Evolutionary conservation across 2,888 invertebrate species (phyloP).

Genomic region (Meghimatium bilineatum): DNA sequence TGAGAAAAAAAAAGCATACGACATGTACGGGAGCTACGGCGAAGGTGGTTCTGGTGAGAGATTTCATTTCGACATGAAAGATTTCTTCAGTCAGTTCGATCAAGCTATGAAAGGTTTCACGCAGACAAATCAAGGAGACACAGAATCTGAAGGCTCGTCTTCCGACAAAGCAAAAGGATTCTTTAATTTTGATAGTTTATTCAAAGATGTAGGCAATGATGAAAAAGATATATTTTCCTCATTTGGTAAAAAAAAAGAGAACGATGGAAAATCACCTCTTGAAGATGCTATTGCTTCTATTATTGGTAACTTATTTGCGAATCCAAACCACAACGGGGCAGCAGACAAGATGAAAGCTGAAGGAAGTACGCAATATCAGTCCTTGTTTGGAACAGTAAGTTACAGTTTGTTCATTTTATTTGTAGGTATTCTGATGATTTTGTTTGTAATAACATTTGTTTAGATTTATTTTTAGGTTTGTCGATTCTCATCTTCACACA

Average conservation of each 20-base stretch:
- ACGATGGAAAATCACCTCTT: neutral
- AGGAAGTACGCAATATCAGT: too few relatives aligned
- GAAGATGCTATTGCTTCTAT: neutral
- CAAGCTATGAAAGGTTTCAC: constrained; percentile 63
- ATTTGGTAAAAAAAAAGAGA: neutral
- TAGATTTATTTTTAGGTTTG: too few relatives aligned
- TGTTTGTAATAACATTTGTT: too few relatives aligned
- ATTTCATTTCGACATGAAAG: constrained; percentile 76
- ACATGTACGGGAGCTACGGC: constrained; percentile 75
- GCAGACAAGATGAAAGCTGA: neutral
- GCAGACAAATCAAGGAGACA: neutral
- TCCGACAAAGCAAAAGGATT: constrained; percentile 59
- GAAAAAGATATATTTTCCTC: constrained; percentile 42
- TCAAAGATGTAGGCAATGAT: constrained; percentile 69
- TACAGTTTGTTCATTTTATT: neutral
- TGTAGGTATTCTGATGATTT: too few relatives aligned
- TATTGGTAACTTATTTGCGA: constrained; percentile 11
- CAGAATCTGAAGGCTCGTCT: constrained; percentile 51
- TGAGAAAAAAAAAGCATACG: constrained; percentile 78
- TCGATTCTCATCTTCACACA: too few relatives aligned
- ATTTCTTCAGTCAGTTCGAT: constrained; percentile 77
- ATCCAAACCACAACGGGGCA: too few relatives aligned
- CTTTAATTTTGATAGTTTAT: constrained; percentile 76
- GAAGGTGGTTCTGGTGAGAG: constrained; percentile 50
- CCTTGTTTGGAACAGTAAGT: too few relatives aligned